phyloP scores from a whole-genome alignment of 1,140 invertebrate species.

The Drosophila sulfurigaster region DNA sequence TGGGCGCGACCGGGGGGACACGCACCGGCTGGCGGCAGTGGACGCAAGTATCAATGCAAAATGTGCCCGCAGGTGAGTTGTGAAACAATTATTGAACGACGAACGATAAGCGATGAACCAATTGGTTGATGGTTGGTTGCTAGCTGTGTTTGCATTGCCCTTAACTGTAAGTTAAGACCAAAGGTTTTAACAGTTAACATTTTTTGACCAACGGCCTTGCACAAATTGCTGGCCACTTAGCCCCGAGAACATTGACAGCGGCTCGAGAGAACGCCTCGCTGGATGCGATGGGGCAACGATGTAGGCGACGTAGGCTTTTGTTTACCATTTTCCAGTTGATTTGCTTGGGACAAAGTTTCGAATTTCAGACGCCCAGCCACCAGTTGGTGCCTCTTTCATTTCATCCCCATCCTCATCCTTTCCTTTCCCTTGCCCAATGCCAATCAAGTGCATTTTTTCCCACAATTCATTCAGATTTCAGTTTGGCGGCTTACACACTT shows the following conservation, averaged over 20 bases:
- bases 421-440: not conserved
- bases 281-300: conserved; percentile 11
- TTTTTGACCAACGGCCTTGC: conserved; percentile 48
- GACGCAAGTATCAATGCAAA: conserved; percentile 97
- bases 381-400: conserved; percentile 21
- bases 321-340: conserved; percentile 81
- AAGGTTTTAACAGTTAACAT: conserved; percentile 44
- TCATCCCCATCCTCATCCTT: not conserved
- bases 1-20: conserved; percentile 86
- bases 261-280: conserved; percentile 24
- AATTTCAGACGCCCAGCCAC: conserved; percentile 55
- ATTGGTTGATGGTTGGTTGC: not conserved
- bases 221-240: conserved; percentile 48
- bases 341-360: conserved; percentile 65
- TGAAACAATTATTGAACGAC: conserved; percentile 33
- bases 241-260: conserved; percentile 29
- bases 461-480: conserved; percentile 57
- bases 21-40: conserved; percentile 84
- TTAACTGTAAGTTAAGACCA: conserved; percentile 53
- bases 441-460: conserved; percentile 46
- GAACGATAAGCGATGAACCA: not conserved
- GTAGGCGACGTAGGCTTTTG: conserved; percentile 49
- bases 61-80: conserved; percentile 97
- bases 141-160: conserved; percentile 33
- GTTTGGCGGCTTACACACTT: conserved; percentile 61